These are phyloP conservation scores for Mnemiopsis leidyi DNA, from an alignment of 37 sponge, comb jelly and placozoan species.

Conservation along the genomic window DNA sequence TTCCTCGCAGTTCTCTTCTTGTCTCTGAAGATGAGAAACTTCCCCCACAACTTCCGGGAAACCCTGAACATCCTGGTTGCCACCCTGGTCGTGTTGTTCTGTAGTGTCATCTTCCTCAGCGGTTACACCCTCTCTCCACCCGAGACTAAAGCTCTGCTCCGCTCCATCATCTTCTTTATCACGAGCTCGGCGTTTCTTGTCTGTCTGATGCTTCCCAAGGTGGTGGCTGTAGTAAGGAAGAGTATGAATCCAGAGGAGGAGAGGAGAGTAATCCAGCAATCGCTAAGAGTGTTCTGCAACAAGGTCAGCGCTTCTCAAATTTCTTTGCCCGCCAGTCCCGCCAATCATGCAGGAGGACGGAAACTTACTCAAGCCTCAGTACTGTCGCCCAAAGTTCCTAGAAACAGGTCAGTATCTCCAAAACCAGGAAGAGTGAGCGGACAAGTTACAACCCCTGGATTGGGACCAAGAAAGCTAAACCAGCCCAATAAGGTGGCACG, in stretches of 20 bases:
- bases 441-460: too few relatives aligned
- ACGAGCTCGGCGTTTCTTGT: not conserved
- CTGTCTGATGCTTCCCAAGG: not conserved
- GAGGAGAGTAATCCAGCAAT: not conserved
- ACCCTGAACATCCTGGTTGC: constrained; percentile 45
- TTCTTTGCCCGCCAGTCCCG: too few relatives aligned
- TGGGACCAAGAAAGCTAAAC: too few relatives aligned
- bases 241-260: not conserved
- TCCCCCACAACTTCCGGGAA: constrained; percentile 59
- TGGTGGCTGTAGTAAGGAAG: not conserved
- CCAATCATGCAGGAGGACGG: too few relatives aligned
- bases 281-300: not conserved
- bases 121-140: constrained; percentile 20
- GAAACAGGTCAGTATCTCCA: too few relatives aligned
- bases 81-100: not conserved
- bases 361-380: too few relatives aligned
- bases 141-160: not conserved
- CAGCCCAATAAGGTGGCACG: too few relatives aligned
- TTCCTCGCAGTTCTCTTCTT: constrained; percentile 10
- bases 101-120: constrained; percentile 41
- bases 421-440: too few relatives aligned
- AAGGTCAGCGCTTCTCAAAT: too few relatives aligned
- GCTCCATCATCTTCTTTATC: not conserved
- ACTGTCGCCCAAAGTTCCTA: too few relatives aligned
- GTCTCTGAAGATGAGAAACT: not conserved